Percentiles rank a stretch among this genome's conserved stretches.
Evolutionary conservation across 2,888 invertebrate genomes (phyloP).

Genomic region (Eucera pruinosa): DNA sequence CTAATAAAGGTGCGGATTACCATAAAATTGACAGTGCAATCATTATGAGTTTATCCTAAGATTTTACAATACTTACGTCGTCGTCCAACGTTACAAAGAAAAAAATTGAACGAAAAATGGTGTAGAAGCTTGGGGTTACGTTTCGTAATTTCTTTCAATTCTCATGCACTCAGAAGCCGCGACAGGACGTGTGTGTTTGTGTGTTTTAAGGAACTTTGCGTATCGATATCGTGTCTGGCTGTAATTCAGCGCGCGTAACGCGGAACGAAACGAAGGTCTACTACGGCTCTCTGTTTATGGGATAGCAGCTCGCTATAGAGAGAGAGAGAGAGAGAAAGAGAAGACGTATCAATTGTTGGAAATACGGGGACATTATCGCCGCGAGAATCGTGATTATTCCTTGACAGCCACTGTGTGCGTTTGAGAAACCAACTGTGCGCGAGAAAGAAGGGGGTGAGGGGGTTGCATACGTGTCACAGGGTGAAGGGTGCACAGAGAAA

Average conservation of each 20-base stretch:
- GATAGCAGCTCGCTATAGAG: conserved; percentile 41
- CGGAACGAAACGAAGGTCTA: conserved; percentile 66
- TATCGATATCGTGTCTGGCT: conserved; percentile 60
- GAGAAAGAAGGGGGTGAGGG: too few relatives aligned
- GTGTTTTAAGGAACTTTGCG: conserved; percentile 56
- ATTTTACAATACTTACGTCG: too few relatives aligned
- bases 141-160: too few relatives aligned
- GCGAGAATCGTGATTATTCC: conserved; percentile 72
- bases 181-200: too few relatives aligned
- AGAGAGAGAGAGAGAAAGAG: too few relatives aligned
- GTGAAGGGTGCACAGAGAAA: background rate
- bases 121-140: too few relatives aligned
- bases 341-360: conserved; percentile 73
- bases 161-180: too few relatives aligned
- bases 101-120: too few relatives aligned
- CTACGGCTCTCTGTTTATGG: conserved; percentile 40
- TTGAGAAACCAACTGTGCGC: background rate
- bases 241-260: conserved; percentile 58
- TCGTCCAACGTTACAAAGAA: too few relatives aligned
- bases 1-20: too few relatives aligned
- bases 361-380: conserved; percentile 72
- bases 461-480: background rate
- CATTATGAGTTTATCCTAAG: too few relatives aligned
- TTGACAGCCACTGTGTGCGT: conserved; percentile 69
- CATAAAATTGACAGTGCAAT: too few relatives aligned